phyloP scores from a whole-genome alignment of 2,797 vertebrate genomes.

The Tauraco hartlaubi region DNA sequence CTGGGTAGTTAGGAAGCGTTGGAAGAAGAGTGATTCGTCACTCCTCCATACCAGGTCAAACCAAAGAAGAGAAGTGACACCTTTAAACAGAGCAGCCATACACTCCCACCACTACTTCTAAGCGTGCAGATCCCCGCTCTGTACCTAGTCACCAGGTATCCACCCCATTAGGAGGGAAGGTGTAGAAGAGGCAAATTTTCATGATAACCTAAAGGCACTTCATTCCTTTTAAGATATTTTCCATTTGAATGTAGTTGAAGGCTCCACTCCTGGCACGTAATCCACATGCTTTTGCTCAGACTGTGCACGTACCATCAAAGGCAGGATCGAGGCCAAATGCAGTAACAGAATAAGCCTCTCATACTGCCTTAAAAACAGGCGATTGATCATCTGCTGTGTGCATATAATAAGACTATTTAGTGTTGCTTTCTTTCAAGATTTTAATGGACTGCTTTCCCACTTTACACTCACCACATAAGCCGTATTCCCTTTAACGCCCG shows the following conservation, averaged over 20 bases:
- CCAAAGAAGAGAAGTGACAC: not conserved
- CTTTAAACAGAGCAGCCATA: not conserved
- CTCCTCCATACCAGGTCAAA: not conserved
- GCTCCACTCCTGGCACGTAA: not conserved
- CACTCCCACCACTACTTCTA: not conserved
- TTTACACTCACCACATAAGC: not conserved
- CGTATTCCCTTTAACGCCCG: not conserved
- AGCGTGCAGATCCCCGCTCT: not conserved
- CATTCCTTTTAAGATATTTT: not conserved
- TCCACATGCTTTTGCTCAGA: constrained; percentile 1
- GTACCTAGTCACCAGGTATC: not conserved
- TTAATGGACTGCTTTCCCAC: not conserved
- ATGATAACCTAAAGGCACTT: not conserved
- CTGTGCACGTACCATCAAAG: not conserved
- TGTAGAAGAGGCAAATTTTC: not conserved
- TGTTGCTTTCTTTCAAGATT: constrained; percentile 1
- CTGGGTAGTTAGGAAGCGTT: not conserved
- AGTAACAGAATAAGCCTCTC: constrained; percentile 34
- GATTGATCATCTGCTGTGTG: constrained; percentile 5
- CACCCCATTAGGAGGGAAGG: not conserved
- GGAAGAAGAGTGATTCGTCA: not conserved
- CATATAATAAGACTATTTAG: constrained; percentile 43
- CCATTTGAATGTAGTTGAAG: not conserved
- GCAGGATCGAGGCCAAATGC: not conserved
- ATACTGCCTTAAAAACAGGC: constrained; percentile 33